A percentile compares a stretch with the other conserved stretches of the same genome.
phyloP scores from a whole-genome alignment of 2,113 vertebrate genomes.

The Chunga burmeisteri region DNA sequence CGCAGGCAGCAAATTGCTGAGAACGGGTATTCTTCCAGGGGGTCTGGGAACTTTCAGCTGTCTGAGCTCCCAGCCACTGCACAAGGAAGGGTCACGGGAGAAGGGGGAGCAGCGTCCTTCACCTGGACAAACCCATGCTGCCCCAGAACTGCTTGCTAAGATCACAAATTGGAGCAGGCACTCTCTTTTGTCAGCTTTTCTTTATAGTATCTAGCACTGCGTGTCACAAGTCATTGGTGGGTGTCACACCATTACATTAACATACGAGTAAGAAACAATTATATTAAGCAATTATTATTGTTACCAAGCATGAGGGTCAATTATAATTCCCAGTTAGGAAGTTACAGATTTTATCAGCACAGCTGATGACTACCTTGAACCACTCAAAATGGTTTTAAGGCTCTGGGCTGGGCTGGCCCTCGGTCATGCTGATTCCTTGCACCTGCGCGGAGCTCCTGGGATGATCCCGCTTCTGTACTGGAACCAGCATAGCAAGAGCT shows the following conservation, averaged over 20 bases:
- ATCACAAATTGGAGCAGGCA: fast-evolving
- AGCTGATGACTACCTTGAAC: neutral
- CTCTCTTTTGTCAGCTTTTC: neutral
- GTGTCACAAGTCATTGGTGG: fast-evolving
- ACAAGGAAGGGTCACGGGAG: neutral
- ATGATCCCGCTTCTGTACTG: neutral
- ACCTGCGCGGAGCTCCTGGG: neutral
- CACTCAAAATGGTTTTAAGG: neutral
- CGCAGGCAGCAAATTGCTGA: neutral
- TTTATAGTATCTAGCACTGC: neutral
- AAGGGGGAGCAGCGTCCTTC: neutral
- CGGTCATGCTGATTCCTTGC: fast-evolving
- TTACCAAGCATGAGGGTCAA: neutral
- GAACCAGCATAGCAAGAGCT: neutral
- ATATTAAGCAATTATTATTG: neutral
- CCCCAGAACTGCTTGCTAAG: neutral
- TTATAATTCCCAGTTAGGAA: neutral
- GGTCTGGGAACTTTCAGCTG: neutral
- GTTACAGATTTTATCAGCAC: neutral
- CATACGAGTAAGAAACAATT: neutral
- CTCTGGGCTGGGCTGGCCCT: neutral
- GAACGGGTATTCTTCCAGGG: neutral
- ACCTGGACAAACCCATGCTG: neutral
- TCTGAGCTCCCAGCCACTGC: neutral
- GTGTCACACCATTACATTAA: neutral